Evolutionary conservation across 2,888 invertebrate genomes (phyloP).

Genomic region (Drosophila rubida): DNA sequence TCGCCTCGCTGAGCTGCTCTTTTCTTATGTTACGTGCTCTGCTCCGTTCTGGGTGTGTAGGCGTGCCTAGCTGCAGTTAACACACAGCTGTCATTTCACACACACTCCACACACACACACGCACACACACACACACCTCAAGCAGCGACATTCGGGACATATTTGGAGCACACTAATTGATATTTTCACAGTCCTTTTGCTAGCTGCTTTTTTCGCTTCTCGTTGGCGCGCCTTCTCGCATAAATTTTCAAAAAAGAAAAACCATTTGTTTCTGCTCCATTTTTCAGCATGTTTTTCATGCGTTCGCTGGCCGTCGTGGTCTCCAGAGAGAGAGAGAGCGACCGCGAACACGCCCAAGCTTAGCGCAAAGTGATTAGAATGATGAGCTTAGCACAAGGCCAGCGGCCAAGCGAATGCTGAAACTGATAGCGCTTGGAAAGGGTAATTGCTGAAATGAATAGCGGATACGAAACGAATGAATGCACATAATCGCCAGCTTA

Average conservation of each 20-base stretch:
- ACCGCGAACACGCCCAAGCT: conserved; percentile 40
- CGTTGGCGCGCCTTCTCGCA: conserved; percentile 54
- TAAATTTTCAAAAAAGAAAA: conserved; percentile 46
- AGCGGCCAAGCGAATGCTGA: conserved; percentile 1
- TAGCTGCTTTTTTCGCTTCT: conserved; percentile 1
- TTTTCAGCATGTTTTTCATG: neutral
- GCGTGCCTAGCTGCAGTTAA: conserved; percentile 63
- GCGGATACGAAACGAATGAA: conserved; percentile 11
- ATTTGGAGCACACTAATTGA: conserved; percentile 73
- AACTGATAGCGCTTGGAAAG: neutral
- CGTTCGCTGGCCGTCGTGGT: too few relatives aligned
- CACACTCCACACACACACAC: conserved; percentile 30
- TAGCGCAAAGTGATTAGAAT: conserved; percentile 42
- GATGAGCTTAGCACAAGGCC: conserved; percentile 20
- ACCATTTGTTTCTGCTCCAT: conserved; percentile 4
- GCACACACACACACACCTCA: conserved; percentile 20
- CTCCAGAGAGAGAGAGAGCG: conserved; percentile 18
- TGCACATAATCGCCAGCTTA: conserved; percentile 11
- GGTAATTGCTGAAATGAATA: conserved; percentile 16
- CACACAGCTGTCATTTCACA: conserved; percentile 47
- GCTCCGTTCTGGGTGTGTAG: conserved; percentile 31
- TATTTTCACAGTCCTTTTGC: conserved; percentile 56
- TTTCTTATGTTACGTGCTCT: neutral
- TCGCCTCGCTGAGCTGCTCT: neutral
- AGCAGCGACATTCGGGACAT: conserved; percentile 66